Conservation (phyloP, 2,113 vertebrate genomes). For the Oophaga pumilio region DNA sequence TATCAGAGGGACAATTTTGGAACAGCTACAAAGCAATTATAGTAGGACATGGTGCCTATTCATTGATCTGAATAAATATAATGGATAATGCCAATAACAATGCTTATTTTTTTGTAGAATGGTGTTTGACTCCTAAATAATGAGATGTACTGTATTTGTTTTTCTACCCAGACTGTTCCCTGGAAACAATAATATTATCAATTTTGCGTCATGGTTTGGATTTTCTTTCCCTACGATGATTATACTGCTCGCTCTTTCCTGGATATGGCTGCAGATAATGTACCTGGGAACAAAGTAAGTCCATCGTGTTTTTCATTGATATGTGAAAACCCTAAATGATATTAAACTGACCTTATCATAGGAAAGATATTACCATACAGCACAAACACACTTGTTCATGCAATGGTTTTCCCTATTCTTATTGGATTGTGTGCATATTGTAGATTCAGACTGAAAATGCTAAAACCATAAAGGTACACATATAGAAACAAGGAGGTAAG, state of each 20-base stretch:
- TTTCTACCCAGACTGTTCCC: slow-evolving; percentile 75
- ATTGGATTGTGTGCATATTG: too few relatives aligned
- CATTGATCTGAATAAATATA: too few relatives aligned
- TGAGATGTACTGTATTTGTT: not conserved
- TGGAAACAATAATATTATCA: slow-evolving; percentile 74
- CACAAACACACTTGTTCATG: too few relatives aligned
- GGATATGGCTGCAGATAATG: slow-evolving; percentile 84
- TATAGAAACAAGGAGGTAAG: too few relatives aligned
- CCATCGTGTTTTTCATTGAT: not conserved
- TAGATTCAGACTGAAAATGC: too few relatives aligned
- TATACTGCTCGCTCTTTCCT: slow-evolving; percentile 78
- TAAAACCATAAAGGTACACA: too few relatives aligned
- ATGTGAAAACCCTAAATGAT: not conserved
- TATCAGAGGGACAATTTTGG: too few relatives aligned
- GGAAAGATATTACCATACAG: too few relatives aligned
- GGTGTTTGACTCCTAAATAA: not conserved
- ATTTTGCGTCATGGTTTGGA: slow-evolving; percentile 91
- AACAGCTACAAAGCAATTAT: too few relatives aligned
- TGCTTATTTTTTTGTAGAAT: not conserved
- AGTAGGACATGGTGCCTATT: too few relatives aligned
- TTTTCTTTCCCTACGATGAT: slow-evolving; percentile 86
- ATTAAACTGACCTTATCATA: not conserved
- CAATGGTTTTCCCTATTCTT: too few relatives aligned
- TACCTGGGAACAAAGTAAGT: slow-evolving; percentile 91
- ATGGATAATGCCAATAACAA: not conserved